Conservation (phyloP, 2,888 invertebrate genomes). For the Drosophila falleni region DNA sequence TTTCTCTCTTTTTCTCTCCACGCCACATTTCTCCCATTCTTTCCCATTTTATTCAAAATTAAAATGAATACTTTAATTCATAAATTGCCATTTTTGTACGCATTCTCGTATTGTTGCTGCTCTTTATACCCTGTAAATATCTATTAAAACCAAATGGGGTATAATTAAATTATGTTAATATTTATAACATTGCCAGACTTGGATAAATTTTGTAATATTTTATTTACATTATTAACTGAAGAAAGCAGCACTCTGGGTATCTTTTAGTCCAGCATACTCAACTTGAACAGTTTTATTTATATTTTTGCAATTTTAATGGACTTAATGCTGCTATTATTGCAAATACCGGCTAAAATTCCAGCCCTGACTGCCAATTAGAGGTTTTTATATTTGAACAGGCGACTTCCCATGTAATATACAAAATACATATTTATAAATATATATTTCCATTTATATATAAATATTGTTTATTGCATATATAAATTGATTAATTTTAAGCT, state of each 20-base stretch:
- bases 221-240: background rate
- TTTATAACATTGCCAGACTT: background rate
- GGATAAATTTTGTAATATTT: background rate
- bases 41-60: slow-evolving; percentile 28
- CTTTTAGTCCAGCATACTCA: background rate
- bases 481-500: slow-evolving; percentile 12
- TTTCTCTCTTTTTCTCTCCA: background rate
- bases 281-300: background rate
- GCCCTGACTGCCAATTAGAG: slow-evolving; percentile 61
- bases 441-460: background rate
- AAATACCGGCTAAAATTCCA: slow-evolving; percentile 41
- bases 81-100: slow-evolving; percentile 31
- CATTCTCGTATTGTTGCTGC: slow-evolving; percentile 9
- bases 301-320: slow-evolving; percentile 26
- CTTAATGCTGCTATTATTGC: slow-evolving; percentile 7
- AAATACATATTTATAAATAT: background rate
- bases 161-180: too few species aligned
- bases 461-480: slow-evolving; percentile 4
- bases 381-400: slow-evolving; percentile 24
- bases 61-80: slow-evolving; percentile 47
- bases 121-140: slow-evolving; percentile 9
- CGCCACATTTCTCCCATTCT: slow-evolving; percentile 1
- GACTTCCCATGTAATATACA: slow-evolving; percentile 1
- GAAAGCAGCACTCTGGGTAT: background rate
- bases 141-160: background rate